Conservation (phyloP, 2,888 invertebrate genomes). For the Clusia tigrina region DNA sequence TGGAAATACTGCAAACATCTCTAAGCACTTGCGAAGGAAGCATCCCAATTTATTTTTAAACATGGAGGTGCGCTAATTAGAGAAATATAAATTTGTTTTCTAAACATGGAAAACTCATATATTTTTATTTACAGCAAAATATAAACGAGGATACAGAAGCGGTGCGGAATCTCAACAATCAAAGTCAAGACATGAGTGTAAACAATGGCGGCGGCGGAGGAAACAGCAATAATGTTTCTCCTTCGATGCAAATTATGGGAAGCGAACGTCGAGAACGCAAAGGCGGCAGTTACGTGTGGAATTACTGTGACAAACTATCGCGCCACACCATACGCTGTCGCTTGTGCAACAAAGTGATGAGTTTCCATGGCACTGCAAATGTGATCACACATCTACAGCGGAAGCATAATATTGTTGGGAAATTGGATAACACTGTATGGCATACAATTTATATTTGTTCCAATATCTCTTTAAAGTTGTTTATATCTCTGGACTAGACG, state of each 20-base stretch:
- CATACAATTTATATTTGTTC: too few species aligned
- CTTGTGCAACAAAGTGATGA: conserved; percentile 48
- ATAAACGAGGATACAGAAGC: background rate
- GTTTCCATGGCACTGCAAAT: conserved; percentile 54
- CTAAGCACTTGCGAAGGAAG: conserved; percentile 49
- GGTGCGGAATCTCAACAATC: too few species aligned
- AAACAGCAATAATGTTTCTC: background rate
- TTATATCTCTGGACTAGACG: background rate
- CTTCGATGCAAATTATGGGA: background rate
- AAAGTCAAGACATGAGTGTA: background rate
- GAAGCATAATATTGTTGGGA: conserved; percentile 45
- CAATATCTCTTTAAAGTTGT: background rate
- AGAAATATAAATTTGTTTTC: conserved; percentile 5
- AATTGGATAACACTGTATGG: conserved; percentile 26
- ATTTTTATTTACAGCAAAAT: background rate
- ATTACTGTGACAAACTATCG: conserved; percentile 49
- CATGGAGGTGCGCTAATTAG: conserved; percentile 15
- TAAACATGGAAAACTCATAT: too few species aligned
- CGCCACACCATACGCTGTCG: conserved; percentile 47
- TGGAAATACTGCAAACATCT: conserved; percentile 51
- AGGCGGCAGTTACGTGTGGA: conserved; percentile 53
- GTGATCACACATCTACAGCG: conserved; percentile 53
- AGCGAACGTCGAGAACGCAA: conserved; percentile 38
- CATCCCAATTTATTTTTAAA: conserved; percentile 41
- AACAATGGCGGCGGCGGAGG: background rate